Base-by-base conservation (phyloP, 2,888 invertebrate species). In the Monopis laevigella region DNA sequence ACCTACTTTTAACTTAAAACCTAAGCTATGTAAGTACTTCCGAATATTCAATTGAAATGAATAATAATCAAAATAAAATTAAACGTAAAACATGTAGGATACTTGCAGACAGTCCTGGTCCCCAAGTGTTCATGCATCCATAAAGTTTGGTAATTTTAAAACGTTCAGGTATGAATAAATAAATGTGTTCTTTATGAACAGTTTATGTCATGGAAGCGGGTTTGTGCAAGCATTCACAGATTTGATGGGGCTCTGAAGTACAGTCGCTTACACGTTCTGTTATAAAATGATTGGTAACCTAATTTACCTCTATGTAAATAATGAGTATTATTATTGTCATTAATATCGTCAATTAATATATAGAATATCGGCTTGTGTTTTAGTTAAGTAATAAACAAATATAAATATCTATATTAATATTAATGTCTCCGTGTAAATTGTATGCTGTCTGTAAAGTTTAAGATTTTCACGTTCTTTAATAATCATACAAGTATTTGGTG, bases 141-240 rank as follows among this genome's bases (percentile, higher is more conserved):
- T 71, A 47, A 74, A 74, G 70, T 65, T 65, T 52, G 42, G 48
- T 45, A 57, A 61, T 62, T n/a, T n/a, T n/a, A n/a, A n/a, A n/a
- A n/a, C n/a, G n/a, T n/a, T n/a, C n/a, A n/a, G n/a, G n/a, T n/a
- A n/a, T 8, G 18, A 46, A 43, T 42, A 49, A 64, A 66, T 70
- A 66, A 74, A 70, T 63, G 52, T 52, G 55, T 74, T 67, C 69
- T 73, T 72, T 58, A 70, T 65, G 59, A 62, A 65, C 62, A 72
- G 71, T 74, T 75, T 73, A 66, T 73, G 73, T 72, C 77, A 77
- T 77, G 77, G 73, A 80, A 80, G 80, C 80, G 78, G 75, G 78
- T 78, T 80, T 80, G 78, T 61, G 80, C 77, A 80, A 80, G 78
- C 80, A 80, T 80, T 78, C 80, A 80, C 75, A 75, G 78, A 80